Conservation (phyloP, 2,113 vertebrate species). For the Saccopteryx bilineata region DNA sequence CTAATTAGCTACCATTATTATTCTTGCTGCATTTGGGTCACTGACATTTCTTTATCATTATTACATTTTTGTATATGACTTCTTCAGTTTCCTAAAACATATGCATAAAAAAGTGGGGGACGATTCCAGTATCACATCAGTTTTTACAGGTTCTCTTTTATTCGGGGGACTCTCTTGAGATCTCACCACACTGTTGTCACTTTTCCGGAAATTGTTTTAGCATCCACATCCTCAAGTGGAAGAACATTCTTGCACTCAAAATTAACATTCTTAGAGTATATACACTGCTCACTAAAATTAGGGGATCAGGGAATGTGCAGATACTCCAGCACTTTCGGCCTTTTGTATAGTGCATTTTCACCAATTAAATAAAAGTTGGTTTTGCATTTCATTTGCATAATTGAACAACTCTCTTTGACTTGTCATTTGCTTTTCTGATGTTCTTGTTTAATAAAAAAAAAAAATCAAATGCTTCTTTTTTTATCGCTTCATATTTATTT, state of each 20-base stretch:
- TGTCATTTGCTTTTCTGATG: too few species aligned
- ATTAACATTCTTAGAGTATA: not conserved
- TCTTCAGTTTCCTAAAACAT: conserved; percentile 13
- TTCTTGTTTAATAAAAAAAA: too few species aligned
- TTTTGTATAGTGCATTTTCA: too few species aligned
- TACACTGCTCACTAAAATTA: too few species aligned
- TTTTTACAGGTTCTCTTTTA: not conserved
- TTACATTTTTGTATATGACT: not conserved
- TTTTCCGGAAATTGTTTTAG: not conserved
- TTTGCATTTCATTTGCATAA: too few species aligned
- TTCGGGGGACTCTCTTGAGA: not conserved
- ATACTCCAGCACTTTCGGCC: too few species aligned
- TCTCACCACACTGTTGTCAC: not conserved
- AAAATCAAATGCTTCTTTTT: too few species aligned
- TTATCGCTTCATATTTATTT: too few species aligned
- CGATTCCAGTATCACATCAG: not conserved
- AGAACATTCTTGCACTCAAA: not conserved
- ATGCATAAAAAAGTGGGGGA: not conserved
- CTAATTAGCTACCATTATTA: conserved; percentile 19
- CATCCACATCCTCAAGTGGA: not conserved
- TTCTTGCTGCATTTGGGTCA: not conserved
- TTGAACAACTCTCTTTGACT: too few species aligned
- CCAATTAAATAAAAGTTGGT: too few species aligned
- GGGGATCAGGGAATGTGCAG: too few species aligned
- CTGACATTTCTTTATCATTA: not conserved